Evolutionary conservation across 2,888 invertebrate species (phyloP).

Genomic region (Andrena dorsata): DNA sequence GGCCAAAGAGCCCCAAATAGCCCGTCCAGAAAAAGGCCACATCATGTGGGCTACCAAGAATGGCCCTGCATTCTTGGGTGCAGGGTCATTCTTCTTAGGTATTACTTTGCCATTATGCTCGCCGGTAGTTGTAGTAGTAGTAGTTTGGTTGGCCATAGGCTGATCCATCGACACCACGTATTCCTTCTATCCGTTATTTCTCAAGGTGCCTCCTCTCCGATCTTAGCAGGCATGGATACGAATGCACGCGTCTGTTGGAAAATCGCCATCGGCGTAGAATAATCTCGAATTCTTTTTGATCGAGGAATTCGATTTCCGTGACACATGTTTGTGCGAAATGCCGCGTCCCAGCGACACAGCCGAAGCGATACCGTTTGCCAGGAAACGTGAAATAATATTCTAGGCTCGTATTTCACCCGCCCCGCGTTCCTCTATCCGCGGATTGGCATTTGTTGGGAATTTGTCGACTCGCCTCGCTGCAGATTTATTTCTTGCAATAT

Average conservation of each 20-base stretch:
- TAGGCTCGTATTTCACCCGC: not conserved
- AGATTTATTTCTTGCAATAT: slow-evolving; percentile 30
- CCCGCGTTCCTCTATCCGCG: not conserved
- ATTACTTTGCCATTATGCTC: no score
- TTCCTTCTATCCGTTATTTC: not conserved
- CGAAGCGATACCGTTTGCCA: not conserved
- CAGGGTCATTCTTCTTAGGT: no score
- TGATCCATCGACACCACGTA: no score
- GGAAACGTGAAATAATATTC: not conserved
- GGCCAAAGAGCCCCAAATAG: no score
- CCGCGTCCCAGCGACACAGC: no score
- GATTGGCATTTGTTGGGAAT: slow-evolving; percentile 27
- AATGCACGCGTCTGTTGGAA: not conserved
- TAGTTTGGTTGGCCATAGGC: no score
- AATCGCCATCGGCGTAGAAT: not conserved
- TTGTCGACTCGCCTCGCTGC: not conserved
- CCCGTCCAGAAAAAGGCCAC: no score
- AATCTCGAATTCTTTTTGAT: slow-evolving; percentile 19
- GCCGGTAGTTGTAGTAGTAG: no score
- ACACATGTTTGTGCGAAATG: no score
- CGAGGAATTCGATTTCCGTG: not conserved
- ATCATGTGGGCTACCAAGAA: no score
- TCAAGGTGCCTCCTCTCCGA: not conserved
- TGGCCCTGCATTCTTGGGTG: no score
- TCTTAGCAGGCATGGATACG: not conserved